Evolutionary conservation across 2,113 vertebrate genomes (phyloP), one percentile per base, ranked within the genome.

Genomic region (Perognathus longimembris): DNA sequence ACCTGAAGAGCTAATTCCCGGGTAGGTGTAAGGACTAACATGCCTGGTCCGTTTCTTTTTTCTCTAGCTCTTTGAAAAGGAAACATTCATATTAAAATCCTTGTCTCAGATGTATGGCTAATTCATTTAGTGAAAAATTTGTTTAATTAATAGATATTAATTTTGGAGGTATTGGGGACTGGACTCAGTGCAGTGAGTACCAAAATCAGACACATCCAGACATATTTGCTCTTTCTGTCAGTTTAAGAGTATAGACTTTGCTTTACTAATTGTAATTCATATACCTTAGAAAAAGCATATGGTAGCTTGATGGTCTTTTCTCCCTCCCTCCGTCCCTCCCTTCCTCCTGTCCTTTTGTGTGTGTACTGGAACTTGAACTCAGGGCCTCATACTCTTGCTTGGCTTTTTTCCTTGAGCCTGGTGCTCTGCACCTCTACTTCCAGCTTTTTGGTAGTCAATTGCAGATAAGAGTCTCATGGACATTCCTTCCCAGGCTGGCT

Each of bases 1-100:
- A 99, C 99, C 36, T 99, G 99, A 95, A 99, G 98, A 12, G 99
- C 99, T 85, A 99, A 97, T 94, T 99, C 99, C 97, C 99, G 97
- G 94, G 99, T 99, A 1, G 99, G 99, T 63, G 98, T 98, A 90
- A 99, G 98, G 83, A 99, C 99, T 97, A 99, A 96, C 99, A 99
- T 99, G 69, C 99, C 99, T 0, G 99, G 99, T 1, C 99, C 99
- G 0, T 92, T 97, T n/a, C 95, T 97, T 93, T 98, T 81, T 63
- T 97, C 94, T 97, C 94, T 98, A 28, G 97, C 94, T 88, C 99
- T 99, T 87, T 80, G 32, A 54, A 95, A 75, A 90, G 77, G 81
- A 95, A 93, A 81, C 17, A 76, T 36, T 50, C 45, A 63, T 59
- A 64, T 64, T 89, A 71, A 63, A 57, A 17, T 57, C 70, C 30